These are phyloP conservation scores for Peromyscus californicus DNA, from an alignment of 2,113 vertebrate species.

Conservation along the genomic window DNA sequence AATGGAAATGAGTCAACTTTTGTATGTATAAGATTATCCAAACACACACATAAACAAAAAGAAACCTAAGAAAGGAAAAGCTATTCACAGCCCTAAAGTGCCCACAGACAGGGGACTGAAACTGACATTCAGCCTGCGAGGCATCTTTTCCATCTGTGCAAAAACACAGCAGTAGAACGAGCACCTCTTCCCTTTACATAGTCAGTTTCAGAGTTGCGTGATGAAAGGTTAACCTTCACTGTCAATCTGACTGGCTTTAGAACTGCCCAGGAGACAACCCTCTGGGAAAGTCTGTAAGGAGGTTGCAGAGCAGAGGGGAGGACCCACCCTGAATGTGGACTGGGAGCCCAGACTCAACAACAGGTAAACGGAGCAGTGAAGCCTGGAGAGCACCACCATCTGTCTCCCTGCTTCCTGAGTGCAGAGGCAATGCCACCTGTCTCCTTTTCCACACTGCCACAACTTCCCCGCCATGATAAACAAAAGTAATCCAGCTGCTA, in stretches of 20 bases:
- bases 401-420: background rate
- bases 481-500: background rate
- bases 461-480: background rate
- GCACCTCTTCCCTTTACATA: background rate
- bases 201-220: background rate
- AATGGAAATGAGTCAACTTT: background rate
- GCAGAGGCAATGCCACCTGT: background rate
- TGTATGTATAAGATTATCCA: background rate
- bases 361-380: background rate
- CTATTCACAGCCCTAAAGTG: background rate
- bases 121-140: background rate
- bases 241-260: background rate
- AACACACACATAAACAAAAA: background rate
- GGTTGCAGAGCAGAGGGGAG: background rate
- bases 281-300: background rate
- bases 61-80: background rate
- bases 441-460: background rate
- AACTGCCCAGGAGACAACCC: background rate
- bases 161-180: no score
- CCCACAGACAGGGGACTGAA: background rate
- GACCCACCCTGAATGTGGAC: background rate
- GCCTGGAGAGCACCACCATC: background rate
- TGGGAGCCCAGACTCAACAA: background rate
- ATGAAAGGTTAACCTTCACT: background rate
- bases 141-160: background rate